These are phyloP conservation scores for Manis crassicaudata DNA, from an alignment of 2,797 vertebrate genomes.

Conservation along the genomic window DNA sequence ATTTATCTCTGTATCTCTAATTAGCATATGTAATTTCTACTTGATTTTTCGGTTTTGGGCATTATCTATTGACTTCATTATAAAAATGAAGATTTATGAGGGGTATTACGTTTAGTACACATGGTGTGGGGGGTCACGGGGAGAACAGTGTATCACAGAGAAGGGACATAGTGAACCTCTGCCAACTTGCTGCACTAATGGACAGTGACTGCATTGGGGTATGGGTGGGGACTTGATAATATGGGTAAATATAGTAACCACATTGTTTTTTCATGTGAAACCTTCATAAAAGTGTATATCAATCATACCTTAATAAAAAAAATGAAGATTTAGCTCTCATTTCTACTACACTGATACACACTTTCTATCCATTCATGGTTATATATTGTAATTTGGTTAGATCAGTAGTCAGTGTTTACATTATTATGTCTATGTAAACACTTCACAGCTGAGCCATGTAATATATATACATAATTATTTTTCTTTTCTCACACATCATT, in stretches of 20 bases:
- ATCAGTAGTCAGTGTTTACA: conserved; percentile 58
- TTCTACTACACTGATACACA: not conserved
- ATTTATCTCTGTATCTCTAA: conserved; percentile 10
- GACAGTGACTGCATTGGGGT: too few species aligned
- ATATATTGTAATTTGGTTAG: conserved; percentile 43
- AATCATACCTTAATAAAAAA: not conserved
- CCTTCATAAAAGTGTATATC: too few species aligned
- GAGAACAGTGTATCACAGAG: too few species aligned
- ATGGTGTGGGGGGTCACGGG: too few species aligned
- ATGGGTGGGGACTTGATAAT: too few species aligned
- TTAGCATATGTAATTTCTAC: conserved; percentile 29
- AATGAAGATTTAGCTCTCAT: conserved; percentile 30
- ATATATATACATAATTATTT: conserved; percentile 37
- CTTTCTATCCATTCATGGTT: conserved; percentile 29
- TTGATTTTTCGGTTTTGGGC: conserved; percentile 32
- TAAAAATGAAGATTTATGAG: conserved; percentile 46
- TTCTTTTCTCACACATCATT: conserved; percentile 8
- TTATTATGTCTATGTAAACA: conserved; percentile 45
- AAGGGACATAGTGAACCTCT: too few species aligned
- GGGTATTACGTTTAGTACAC: too few species aligned
- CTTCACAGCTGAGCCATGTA: not conserved
- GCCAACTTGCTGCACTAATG: too few species aligned
- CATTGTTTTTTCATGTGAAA: too few species aligned
- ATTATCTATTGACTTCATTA: conserved; percentile 22
- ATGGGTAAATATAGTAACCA: too few species aligned